phyloP scores from a whole-genome alignment of 1,140 invertebrate species.

The Pseudomyrmex dendroicus region DNA sequence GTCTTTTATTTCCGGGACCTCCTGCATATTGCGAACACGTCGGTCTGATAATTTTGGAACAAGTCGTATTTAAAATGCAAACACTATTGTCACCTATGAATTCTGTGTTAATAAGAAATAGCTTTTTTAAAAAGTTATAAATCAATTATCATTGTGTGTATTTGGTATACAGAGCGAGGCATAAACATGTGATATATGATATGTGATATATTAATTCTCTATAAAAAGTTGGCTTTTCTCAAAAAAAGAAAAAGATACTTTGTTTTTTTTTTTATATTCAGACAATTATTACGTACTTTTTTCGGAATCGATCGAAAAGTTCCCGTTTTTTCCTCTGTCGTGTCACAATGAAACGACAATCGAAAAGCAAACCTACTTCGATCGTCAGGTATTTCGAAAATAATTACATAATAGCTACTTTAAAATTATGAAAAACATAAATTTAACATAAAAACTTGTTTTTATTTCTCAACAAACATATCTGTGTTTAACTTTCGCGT shows the following conservation, averaged over 20 bases:
- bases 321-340: no score
- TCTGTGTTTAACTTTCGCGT: no score
- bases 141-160: conserved; percentile 79
- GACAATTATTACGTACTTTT: no score
- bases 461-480: no score
- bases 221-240: conserved; percentile 2
- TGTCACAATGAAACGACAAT: no score
- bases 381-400: no score
- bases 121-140: conserved; percentile 66
- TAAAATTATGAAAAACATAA: no score
- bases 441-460: no score
- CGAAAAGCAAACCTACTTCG: no score
- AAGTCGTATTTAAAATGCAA: conserved; percentile 69
- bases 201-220: conserved; percentile 23
- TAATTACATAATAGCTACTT: no score
- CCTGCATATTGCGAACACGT: conserved; percentile 63
- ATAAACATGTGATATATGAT: conserved; percentile 25
- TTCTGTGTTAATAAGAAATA: conserved; percentile 56
- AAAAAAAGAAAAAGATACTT: neutral
- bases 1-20: conserved; percentile 59
- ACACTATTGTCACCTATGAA: conserved; percentile 40
- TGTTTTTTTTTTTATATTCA: neutral
- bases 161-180: conserved; percentile 37
- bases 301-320: no score
- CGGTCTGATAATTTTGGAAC: conserved; percentile 80